Evolutionary conservation across 1,140 invertebrate species (phyloP).

Genomic region (Euborellia annulipes): DNA sequence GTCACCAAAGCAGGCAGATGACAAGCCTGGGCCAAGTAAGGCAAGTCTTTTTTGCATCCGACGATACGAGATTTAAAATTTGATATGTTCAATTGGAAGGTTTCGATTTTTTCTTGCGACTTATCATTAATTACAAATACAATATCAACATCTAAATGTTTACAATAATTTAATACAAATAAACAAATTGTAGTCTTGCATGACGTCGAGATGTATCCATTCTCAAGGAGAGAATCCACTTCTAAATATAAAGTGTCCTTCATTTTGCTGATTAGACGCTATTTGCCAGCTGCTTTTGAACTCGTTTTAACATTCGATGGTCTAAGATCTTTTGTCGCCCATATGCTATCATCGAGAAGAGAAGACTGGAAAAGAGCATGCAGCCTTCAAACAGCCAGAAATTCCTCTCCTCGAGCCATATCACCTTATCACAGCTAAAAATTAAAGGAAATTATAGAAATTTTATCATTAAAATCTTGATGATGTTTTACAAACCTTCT

Average conservation of each 20-base stretch:
- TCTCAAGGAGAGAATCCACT: constrained; percentile 19
- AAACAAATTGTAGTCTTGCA: constrained; percentile 28
- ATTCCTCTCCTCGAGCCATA: constrained; percentile 53
- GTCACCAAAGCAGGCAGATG: constrained; percentile 37
- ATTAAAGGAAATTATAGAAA: constrained; percentile 6
- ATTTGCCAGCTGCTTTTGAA: constrained; percentile 38
- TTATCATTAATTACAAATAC: constrained; percentile 14
- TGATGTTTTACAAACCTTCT: too few relatives aligned
- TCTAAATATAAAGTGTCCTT: constrained; percentile 26
- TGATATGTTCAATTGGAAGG: constrained; percentile 20
- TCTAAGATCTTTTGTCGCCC: constrained; percentile 40
- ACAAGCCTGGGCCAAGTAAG: constrained; percentile 28
- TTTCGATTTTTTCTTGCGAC: constrained; percentile 9
- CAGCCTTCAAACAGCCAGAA: constrained; percentile 74
- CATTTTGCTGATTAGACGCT: constrained; percentile 19
- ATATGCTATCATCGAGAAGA: constrained; percentile 39
- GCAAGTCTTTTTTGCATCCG: constrained; percentile 18
- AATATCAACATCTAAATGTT: constrained; percentile 21
- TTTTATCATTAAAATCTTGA: too few relatives aligned
- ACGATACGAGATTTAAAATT: constrained; percentile 20
- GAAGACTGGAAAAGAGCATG: constrained; percentile 45
- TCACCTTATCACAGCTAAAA: constrained; percentile 46
- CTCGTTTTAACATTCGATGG: constrained; percentile 36
- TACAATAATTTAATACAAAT: constrained; percentile 27
- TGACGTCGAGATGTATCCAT: constrained; percentile 21